Evolutionary conservation across 2,888 invertebrate species (phyloP).

Genomic region (Andrena haemorrhoa): DNA sequence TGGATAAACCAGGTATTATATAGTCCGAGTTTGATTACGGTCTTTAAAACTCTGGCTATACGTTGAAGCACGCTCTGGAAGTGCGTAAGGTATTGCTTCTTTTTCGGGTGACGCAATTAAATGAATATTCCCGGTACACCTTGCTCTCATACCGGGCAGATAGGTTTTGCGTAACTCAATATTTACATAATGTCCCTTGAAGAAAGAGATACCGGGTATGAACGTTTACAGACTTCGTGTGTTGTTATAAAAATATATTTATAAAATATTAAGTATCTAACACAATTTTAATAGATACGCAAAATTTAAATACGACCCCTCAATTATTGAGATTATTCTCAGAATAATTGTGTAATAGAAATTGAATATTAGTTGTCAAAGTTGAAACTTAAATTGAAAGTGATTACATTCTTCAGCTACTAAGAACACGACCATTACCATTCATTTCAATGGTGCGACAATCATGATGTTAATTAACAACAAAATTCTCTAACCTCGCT

Average conservation of each 20-base stretch:
- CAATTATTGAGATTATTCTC: background rate
- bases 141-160: slow-evolving; percentile 34
- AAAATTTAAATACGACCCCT: background rate
- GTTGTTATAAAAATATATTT: background rate
- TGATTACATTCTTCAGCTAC: background rate
- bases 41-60: slow-evolving; percentile 25
- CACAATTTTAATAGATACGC: background rate
- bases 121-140: slow-evolving; percentile 41
- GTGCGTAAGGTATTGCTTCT: slow-evolving; percentile 34
- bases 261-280: background rate
- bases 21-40: slow-evolving; percentile 38
- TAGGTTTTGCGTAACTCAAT: slow-evolving; percentile 48
- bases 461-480: slow-evolving; percentile 33
- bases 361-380: background rate
- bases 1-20: slow-evolving; percentile 50
- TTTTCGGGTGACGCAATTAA: slow-evolving; percentile 57
- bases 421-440: background rate
- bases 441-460: background rate
- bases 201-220: slow-evolving; percentile 26
- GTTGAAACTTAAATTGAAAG: background rate
- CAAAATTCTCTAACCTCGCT: slow-evolving; percentile 22
- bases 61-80: slow-evolving; percentile 7
- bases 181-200: slow-evolving; percentile 43
- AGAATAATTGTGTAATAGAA: background rate
- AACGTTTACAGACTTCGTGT: background rate